Conservation (phyloP, 1,140 invertebrate species). For the Whitmania pigra region DNA sequence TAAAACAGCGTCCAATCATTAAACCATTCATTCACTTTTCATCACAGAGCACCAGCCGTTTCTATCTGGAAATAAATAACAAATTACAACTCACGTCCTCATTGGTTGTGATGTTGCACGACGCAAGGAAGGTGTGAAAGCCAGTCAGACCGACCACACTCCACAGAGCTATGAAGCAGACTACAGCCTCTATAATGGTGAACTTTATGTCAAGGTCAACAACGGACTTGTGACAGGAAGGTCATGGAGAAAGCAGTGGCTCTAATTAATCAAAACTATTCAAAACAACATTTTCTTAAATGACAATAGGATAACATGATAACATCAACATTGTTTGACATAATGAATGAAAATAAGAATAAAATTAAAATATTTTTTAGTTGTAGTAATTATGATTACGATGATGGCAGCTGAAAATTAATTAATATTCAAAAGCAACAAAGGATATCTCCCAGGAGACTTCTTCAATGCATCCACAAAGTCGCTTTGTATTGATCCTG, state of each 20-base stretch:
- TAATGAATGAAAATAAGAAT: too few species aligned
- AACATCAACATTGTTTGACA: neutral
- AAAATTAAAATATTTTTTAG: neutral
- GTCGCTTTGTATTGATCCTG: conserved; percentile 12
- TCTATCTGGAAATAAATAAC: too few species aligned
- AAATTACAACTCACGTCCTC: conserved; percentile 52
- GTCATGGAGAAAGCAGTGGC: neutral
- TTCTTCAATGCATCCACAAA: conserved; percentile 69
- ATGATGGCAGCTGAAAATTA: neutral
- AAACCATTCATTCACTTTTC: too few species aligned
- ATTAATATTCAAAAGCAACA: conserved; percentile 16
- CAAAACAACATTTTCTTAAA: neutral
- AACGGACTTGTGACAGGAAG: neutral
- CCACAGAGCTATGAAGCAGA: conserved; percentile 96
- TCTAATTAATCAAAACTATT: neutral
- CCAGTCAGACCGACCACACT: conserved; percentile 89
- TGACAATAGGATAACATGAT: neutral
- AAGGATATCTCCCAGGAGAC: conserved; percentile 62
- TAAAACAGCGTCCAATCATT: neutral
- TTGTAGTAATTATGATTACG: neutral
- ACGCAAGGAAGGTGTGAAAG: conserved; percentile 92
- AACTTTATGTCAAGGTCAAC: conserved; percentile 24
- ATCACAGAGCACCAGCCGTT: too few species aligned
- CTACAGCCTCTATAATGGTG: conserved; percentile 68
- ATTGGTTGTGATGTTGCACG: conserved; percentile 95